phyloP scores from a whole-genome alignment of 2,797 vertebrate genomes.

The Arrhamphus sclerolepis region DNA sequence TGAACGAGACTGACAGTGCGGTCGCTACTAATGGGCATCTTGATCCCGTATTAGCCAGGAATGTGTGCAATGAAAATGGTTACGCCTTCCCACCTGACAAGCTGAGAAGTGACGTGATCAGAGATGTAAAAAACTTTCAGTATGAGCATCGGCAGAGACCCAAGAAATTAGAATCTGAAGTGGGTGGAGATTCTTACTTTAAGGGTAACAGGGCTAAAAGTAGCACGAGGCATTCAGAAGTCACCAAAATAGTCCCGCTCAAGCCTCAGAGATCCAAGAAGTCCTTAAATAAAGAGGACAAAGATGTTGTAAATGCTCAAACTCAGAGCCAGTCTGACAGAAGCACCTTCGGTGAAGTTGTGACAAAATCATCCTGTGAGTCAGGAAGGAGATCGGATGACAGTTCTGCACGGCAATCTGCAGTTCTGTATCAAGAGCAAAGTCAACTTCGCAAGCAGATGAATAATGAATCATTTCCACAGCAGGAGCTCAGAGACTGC shows the following conservation, averaged over 20 bases:
- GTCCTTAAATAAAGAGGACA: conserved; percentile 76
- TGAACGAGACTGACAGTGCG: conserved; percentile 1
- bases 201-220: conserved; percentile 14
- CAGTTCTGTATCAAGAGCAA: conserved; percentile 36
- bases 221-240: conserved; percentile 54
- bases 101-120: conserved; percentile 35
- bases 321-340: conserved; percentile 47
- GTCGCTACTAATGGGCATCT: conserved; percentile 47
- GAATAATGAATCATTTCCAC: conserved; percentile 30
- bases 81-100: conserved; percentile 59
- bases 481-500: conserved; percentile 56
- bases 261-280: conserved; percentile 85
- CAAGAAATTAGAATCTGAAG: conserved; percentile 30
- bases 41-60: conserved; percentile 33
- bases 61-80: conserved; percentile 74
- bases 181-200: conserved; percentile 30
- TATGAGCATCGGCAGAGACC: conserved; percentile 36
- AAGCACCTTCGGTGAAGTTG: conserved; percentile 22
- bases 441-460: conserved; percentile 24
- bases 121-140: conserved; percentile 41
- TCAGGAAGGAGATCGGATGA: conserved; percentile 43
- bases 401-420: conserved; percentile 7
- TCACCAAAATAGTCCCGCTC: conserved; percentile 77
- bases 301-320: conserved; percentile 53
- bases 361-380: conserved; percentile 51